Evolutionary conservation across 2,888 invertebrate genomes (phyloP).

Genomic region (Campoletis raptor): DNA sequence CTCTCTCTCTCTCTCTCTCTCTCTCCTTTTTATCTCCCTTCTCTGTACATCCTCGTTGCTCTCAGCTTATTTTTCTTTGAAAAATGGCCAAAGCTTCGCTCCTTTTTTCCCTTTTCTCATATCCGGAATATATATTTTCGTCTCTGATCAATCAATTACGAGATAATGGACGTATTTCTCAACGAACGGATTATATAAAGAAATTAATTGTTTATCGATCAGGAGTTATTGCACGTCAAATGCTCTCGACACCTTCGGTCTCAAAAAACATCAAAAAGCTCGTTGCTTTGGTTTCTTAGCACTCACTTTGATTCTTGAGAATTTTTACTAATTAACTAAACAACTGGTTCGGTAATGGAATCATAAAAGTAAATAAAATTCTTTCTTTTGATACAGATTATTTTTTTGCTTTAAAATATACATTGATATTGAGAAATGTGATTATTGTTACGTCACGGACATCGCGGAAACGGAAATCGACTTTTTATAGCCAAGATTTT

Average conservation of each 20-base stretch:
- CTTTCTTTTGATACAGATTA: neutral
- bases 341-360: neutral
- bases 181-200: conserved; percentile 48
- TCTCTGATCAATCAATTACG: conserved; percentile 51
- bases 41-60: conserved; percentile 38
- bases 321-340: neutral
- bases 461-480: conserved; percentile 57
- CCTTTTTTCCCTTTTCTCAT: conserved; percentile 30
- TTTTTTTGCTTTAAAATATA: neutral
- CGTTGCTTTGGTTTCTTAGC: neutral
- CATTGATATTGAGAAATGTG: conserved; percentile 64
- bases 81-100: conserved; percentile 34
- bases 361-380: neutral
- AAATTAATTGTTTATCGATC: conserved; percentile 20
- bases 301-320: neutral
- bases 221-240: conserved; percentile 15
- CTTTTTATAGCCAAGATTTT: conserved; percentile 32
- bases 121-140: conserved; percentile 35
- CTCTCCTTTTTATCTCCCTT: conserved; percentile 18
- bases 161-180: conserved; percentile 65
- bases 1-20: conserved; percentile 20
- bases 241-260: conserved; percentile 17
- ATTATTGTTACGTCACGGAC: conserved; percentile 79
- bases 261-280: neutral
- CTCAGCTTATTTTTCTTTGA: conserved; percentile 36